Conservation (phyloP, 2,888 invertebrate species). For the Ichneumoninae sp. region DNA sequence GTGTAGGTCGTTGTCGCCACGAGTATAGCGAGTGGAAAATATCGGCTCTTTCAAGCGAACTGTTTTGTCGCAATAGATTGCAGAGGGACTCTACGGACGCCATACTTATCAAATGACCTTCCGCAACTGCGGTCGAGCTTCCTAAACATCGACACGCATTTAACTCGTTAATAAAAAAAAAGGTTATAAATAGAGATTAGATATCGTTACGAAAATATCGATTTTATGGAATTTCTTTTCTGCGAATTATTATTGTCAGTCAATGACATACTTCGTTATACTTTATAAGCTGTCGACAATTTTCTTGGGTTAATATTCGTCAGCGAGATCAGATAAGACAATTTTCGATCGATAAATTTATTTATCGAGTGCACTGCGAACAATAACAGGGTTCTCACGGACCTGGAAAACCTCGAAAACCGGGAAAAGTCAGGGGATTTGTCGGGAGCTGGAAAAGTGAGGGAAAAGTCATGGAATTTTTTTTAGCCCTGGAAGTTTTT, state of each 20-base stretch:
- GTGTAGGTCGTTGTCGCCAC: not conserved
- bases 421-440: too few relatives aligned
- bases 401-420: too few relatives aligned
- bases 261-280: not conserved
- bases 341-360: not conserved
- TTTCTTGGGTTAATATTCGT: not conserved
- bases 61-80: not conserved
- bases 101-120: not conserved
- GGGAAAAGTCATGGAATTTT: too few relatives aligned
- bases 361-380: not conserved
- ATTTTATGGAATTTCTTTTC: not conserved
- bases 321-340: not conserved
- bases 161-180: not conserved
- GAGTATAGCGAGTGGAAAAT: not conserved
- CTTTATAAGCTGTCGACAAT: not conserved
- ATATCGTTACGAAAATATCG: not conserved
- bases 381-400: not conserved
- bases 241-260: not conserved
- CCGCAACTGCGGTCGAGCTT: not conserved
- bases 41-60: not conserved
- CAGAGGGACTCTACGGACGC: not conserved
- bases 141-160: not conserved
- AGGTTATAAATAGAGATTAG: not conserved
- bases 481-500: too few relatives aligned
- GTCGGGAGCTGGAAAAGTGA: too few relatives aligned